Conservation (phyloP, 2,113 vertebrate genomes). For the Galemys pyrenaicus region DNA sequence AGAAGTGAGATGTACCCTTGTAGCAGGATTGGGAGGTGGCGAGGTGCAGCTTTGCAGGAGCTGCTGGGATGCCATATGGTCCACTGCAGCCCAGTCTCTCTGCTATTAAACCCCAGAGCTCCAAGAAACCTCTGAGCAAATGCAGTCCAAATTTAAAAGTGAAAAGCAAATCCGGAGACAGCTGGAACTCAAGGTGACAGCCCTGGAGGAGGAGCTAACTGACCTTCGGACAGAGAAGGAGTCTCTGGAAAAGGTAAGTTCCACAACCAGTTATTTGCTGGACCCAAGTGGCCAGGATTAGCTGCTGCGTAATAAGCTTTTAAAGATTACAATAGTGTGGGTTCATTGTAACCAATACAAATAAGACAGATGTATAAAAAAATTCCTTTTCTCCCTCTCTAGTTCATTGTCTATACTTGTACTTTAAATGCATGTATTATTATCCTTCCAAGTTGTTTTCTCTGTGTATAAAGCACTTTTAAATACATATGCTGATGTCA, state of each 20-base stretch:
- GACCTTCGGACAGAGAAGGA: constrained; percentile 92
- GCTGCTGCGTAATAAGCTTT: constrained; percentile 7
- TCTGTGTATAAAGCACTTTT: not conserved
- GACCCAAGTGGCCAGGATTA: constrained; percentile 42
- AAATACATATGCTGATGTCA: not conserved
- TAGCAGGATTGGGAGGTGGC: not conserved
- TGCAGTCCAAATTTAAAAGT: constrained; percentile 86
- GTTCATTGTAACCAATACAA: not conserved
- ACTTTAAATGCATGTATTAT: not conserved
- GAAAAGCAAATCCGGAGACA: constrained; percentile 94
- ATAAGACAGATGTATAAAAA: constrained; percentile 20
- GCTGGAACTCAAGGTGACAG: constrained; percentile 87
- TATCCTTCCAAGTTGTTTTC: not conserved
- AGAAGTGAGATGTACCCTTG: not conserved
- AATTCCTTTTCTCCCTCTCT: not conserved
- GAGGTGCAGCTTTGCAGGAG: not conserved
- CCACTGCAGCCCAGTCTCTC: not conserved
- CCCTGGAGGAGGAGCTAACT: constrained; percentile 91
- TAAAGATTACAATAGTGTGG: not conserved
- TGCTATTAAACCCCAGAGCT: constrained; percentile 86
- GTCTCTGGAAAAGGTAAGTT: constrained; percentile 89
- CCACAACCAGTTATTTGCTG: constrained; percentile 80
- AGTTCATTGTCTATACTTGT: not conserved
- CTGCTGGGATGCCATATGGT: not conserved
- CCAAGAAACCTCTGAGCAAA: constrained; percentile 87